phyloP scores from a whole-genome alignment of 1,140 invertebrate genomes.

The Cepaea nemoralis region DNA sequence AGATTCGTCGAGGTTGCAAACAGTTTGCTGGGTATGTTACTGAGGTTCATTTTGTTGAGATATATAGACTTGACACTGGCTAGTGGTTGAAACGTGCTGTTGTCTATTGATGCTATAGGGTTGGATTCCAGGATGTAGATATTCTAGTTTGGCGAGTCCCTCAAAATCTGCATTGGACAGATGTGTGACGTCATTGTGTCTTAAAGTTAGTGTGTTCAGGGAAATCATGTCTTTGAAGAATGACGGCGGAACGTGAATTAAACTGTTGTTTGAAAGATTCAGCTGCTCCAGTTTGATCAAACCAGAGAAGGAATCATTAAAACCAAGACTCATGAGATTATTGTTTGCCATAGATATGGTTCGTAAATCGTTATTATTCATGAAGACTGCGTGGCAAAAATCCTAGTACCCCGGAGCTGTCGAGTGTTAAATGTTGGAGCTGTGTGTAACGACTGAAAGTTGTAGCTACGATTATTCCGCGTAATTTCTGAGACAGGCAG shows the following conservation, averaged over 20 bases:
- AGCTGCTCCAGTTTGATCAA: constrained; percentile 44
- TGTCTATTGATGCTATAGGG: constrained; percentile 39
- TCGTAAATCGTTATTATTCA: constrained; percentile 30
- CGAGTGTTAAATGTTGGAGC: constrained; percentile 46
- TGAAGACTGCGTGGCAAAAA: constrained; percentile 44
- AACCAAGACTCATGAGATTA: not conserved
- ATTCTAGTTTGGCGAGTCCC: constrained; percentile 49
- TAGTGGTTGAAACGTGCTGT: constrained; percentile 46
- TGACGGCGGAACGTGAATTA: constrained; percentile 25
- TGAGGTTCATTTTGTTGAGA: constrained; percentile 48
- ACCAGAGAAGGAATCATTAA: constrained; percentile 46
- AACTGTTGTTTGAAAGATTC: constrained; percentile 46
- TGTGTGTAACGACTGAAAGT: constrained; percentile 27
- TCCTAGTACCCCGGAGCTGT: constrained; percentile 40
- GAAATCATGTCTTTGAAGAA: constrained; percentile 38
- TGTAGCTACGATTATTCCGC: constrained; percentile 20
- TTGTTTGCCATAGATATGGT: constrained; percentile 4
- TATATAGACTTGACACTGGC: constrained; percentile 42
- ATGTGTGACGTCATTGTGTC: constrained; percentile 43
- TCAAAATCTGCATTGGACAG: constrained; percentile 47
- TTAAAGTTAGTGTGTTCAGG: constrained; percentile 45
- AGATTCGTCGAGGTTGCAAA: constrained; percentile 49
- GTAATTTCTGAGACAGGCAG: constrained; percentile 19
- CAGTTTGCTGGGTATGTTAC: constrained; percentile 37
- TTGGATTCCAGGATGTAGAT: constrained; percentile 51